phyloP scores from a whole-genome alignment of 1,140 invertebrate genomes.

The Drosophila bipectinata region DNA sequence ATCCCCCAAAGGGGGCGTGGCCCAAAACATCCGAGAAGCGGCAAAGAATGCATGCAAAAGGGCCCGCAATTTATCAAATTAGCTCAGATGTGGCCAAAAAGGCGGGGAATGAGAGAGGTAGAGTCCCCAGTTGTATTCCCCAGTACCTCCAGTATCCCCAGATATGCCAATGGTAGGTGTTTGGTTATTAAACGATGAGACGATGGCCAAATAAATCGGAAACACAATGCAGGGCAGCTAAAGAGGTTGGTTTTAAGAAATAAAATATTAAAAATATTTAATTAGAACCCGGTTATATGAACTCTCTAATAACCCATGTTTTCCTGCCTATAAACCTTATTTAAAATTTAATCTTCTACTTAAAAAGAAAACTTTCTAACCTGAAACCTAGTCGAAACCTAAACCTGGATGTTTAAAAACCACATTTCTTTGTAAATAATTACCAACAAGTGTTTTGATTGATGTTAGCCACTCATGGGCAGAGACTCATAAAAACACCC shows the following conservation, averaged over 20 bases:
- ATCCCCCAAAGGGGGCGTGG: constrained; percentile 57
- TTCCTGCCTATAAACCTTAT: too few species aligned
- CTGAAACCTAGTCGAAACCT: too few species aligned
- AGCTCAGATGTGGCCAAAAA: constrained; percentile 58
- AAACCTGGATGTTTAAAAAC: too few species aligned
- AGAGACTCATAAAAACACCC: background rate
- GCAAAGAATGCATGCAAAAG: constrained; percentile 58
- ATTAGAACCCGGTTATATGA: too few species aligned
- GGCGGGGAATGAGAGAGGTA: background rate
- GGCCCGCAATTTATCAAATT: constrained; percentile 77
- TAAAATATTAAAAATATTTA: too few species aligned
- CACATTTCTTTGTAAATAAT: background rate
- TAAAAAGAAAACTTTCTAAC: too few species aligned
- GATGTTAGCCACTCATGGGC: background rate
- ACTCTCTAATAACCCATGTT: too few species aligned
- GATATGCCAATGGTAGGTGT: constrained; percentile 34
- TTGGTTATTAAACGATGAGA: constrained; percentile 45
- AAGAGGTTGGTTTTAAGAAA: background rate
- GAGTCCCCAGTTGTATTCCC: background rate
- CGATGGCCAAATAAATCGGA: constrained; percentile 11
- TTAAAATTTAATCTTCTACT: too few species aligned
- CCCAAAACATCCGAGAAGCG: constrained; percentile 28
- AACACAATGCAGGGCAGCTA: constrained; percentile 13
- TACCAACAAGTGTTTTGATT: background rate
- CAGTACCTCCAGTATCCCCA: background rate